A percentile compares a stretch with the other conserved stretches of the same genome.
Evolutionary conservation across 1,140 invertebrate species (phyloP).

Genomic region (Acyrthosiphon pisum): DNA sequence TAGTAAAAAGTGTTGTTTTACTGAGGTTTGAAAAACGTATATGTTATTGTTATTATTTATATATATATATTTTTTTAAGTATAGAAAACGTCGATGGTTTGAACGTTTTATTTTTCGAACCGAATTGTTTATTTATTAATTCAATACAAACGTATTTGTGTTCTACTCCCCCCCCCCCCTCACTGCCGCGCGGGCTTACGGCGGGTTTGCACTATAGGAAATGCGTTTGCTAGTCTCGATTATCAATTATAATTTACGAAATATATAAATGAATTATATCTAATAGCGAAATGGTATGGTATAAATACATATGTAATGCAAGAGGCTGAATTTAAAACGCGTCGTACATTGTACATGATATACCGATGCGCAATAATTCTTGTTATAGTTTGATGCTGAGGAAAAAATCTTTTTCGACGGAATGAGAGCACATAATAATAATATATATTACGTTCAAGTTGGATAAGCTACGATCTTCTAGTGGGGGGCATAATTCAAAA

Average conservation of each 20-base stretch:
- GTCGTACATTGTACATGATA: not conserved
- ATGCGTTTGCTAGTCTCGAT: not conserved
- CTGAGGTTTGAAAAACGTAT: not conserved
- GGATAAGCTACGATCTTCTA: not conserved
- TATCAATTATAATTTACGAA: conserved; percentile 29
- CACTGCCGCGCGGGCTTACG: not conserved
- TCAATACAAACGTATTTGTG: not conserved
- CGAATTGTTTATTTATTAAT: conserved; percentile 20
- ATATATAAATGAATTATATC: conserved; percentile 24
- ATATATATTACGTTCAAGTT: not conserved
- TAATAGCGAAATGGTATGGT: conserved; percentile 8
- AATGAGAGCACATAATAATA: not conserved
- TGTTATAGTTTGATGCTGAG: not conserved
- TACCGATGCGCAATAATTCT: not conserved
- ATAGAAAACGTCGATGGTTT: not conserved
- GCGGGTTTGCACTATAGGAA: not conserved
- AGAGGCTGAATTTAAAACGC: not conserved
- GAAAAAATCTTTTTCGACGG: not conserved
- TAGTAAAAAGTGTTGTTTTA: not conserved
- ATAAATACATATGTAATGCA: conserved; percentile 6
- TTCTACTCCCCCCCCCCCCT: not conserved
- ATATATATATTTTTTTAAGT: not conserved
- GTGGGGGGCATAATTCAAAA: conserved; percentile 9
- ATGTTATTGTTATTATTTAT: not conserved
- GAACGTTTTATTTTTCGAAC: not conserved